Evolutionary conservation across 2,113 vertebrate species (phyloP).

Genomic region (Malurus cyaneus): DNA sequence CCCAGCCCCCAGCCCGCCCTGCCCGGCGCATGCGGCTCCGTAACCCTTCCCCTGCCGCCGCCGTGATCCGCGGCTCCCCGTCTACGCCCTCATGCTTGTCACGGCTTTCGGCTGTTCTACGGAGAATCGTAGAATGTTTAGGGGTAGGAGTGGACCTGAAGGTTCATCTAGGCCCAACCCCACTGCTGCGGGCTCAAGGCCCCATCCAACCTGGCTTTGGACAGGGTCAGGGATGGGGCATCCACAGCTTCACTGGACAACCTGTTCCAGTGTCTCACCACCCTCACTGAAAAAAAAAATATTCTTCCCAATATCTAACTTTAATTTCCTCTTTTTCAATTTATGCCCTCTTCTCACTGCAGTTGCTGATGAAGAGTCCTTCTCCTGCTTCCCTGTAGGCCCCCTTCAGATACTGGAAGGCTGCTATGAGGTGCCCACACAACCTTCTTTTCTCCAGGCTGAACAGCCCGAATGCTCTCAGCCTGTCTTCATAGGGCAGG

Average conservation of each 20-base stretch:
- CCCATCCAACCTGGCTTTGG: not conserved
- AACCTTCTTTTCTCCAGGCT: not conserved
- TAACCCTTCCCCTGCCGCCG: not conserved
- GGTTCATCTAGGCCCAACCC: not conserved
- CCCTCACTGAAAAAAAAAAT: not conserved
- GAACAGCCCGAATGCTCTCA: too few species aligned
- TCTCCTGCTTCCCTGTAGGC: not conserved
- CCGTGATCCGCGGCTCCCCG: accelerated
- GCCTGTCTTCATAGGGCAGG: not conserved
- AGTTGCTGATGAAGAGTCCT: not conserved
- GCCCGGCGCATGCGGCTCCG: not conserved
- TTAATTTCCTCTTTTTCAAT: not conserved
- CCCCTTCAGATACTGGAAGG: not conserved
- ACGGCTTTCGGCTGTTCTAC: not conserved
- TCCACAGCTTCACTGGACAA: not conserved
- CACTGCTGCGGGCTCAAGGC: too few species aligned
- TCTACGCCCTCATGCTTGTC: too few species aligned
- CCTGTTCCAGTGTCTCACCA: not conserved
- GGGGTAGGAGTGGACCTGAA: not conserved
- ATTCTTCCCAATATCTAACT: not conserved
- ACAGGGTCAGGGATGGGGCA: not conserved
- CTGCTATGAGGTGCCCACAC: not conserved
- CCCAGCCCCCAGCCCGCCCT: not conserved
- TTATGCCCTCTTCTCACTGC: not conserved
- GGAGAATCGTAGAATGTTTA: too few species aligned